Percentiles rank a stretch among this genome's conserved stretches.
phyloP scores from a whole-genome alignment of 2,797 vertebrate genomes.

The Microcaecilia unicolor region DNA sequence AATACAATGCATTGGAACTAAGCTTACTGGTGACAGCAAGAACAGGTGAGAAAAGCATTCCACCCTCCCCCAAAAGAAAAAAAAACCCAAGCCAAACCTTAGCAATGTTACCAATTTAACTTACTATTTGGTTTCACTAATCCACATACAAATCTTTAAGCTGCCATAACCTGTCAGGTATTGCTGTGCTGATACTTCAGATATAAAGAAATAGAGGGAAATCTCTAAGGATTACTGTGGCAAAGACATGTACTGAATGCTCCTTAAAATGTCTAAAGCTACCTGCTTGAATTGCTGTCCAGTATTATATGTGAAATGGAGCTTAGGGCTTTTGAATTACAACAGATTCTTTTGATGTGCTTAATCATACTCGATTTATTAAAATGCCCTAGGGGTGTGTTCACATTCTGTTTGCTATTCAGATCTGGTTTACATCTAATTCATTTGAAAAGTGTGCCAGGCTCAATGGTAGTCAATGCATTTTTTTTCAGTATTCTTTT shows the following conservation, averaged over 20 bases:
- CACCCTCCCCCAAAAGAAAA: too few relatives aligned
- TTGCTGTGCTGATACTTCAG: not conserved
- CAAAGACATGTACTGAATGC: not conserved
- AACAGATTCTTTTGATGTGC: not conserved
- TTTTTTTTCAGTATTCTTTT: not conserved
- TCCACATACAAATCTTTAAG: constrained; percentile 5
- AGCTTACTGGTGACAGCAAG: too few relatives aligned
- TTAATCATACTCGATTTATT: accelerated
- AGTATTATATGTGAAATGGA: not conserved
- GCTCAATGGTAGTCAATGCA: not conserved
- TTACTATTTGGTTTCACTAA: constrained; percentile 8
- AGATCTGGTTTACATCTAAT: constrained; percentile 26
- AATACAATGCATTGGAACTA: too few relatives aligned
- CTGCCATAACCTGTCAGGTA: constrained; percentile 1
- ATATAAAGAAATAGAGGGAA: not conserved
- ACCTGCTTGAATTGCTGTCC: not conserved
- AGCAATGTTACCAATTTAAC: constrained; percentile 7
- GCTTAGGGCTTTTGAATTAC: not conserved
- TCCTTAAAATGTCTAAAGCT: constrained; percentile 8
- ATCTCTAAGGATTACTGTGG: not conserved
- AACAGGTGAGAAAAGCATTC: too few relatives aligned
- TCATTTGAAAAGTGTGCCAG: constrained; percentile 5
- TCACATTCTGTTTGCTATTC: not conserved
- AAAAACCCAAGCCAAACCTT: too few relatives aligned
- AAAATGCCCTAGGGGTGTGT: accelerated